Conservation (phyloP, 2,888 invertebrate species). For the Eupithecia exiguata region DNA sequence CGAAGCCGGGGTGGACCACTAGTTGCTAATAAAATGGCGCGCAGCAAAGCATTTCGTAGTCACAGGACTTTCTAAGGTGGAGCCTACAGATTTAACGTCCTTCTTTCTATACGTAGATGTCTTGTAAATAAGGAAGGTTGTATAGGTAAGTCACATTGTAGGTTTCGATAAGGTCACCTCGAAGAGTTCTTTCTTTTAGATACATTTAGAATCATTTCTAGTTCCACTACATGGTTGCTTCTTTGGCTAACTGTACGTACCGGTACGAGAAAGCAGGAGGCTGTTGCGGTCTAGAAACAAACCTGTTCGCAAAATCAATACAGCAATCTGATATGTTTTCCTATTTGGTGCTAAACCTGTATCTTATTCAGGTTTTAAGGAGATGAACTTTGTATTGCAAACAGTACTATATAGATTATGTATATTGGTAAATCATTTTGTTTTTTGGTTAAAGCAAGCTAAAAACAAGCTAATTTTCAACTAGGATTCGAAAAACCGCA, state of each 20-base stretch:
- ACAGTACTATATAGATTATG: neutral
- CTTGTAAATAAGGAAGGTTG: no score
- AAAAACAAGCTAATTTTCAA: neutral
- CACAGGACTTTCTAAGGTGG: no score
- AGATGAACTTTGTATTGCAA: neutral
- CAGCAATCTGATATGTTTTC: slow-evolving; percentile 1
- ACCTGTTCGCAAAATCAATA: slow-evolving; percentile 25
- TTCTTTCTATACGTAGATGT: no score
- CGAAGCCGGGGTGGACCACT: no score
- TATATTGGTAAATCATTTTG: neutral
- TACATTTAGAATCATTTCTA: neutral
- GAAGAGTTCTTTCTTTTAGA: no score
- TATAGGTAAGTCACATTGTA: no score
- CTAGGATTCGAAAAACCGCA: neutral
- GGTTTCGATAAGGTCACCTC: no score
- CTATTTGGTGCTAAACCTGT: neutral
- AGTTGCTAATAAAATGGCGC: no score
- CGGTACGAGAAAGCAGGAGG: slow-evolving; percentile 2
- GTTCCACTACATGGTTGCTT: neutral
- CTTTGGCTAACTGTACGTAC: neutral
- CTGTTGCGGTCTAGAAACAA: slow-evolving; percentile 20
- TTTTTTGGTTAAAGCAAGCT: neutral
- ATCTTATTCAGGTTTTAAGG: neutral
- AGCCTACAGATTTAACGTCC: no score
- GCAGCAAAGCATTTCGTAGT: no score